Conservation (phyloP, 2,888 invertebrate genomes). For the Steinernema hermaphroditum region DNA sequence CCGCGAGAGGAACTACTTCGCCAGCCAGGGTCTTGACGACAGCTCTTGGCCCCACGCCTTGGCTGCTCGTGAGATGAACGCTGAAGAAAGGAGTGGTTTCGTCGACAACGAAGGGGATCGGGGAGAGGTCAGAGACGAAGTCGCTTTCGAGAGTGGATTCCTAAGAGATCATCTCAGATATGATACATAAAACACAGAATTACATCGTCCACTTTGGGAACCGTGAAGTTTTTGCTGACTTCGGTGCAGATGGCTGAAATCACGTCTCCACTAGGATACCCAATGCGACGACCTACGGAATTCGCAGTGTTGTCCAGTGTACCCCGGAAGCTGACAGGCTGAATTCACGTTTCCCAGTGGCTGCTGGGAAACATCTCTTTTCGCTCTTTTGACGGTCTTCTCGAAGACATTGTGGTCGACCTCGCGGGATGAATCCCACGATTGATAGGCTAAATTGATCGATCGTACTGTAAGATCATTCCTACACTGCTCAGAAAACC, state of each 20-base stretch:
- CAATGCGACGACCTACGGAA: slow-evolving; percentile 39
- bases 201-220: background rate
- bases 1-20: no score
- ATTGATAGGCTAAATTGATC: background rate
- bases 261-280: background rate
- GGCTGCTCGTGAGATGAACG: background rate
- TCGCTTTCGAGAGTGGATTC: background rate
- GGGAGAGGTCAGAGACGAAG: background rate
- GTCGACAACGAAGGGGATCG: slow-evolving; percentile 10
- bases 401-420: background rate
- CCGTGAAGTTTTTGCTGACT: slow-evolving; percentile 36
- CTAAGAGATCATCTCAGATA: background rate
- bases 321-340: slow-evolving; percentile 41
- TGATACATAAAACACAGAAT: background rate
- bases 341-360: slow-evolving; percentile 17
- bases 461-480: no score
- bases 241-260: slow-evolving; percentile 48
- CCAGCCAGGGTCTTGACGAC: no score
- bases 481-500: background rate
- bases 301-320: slow-evolving; percentile 53
- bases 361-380: slow-evolving; percentile 3
- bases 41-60: background rate
- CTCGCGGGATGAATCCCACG: background rate
- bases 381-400: background rate
- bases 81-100: background rate